Base-by-base conservation (phyloP, 2,113 vertebrate genomes). In the Dasypus novemcinctus region DNA sequence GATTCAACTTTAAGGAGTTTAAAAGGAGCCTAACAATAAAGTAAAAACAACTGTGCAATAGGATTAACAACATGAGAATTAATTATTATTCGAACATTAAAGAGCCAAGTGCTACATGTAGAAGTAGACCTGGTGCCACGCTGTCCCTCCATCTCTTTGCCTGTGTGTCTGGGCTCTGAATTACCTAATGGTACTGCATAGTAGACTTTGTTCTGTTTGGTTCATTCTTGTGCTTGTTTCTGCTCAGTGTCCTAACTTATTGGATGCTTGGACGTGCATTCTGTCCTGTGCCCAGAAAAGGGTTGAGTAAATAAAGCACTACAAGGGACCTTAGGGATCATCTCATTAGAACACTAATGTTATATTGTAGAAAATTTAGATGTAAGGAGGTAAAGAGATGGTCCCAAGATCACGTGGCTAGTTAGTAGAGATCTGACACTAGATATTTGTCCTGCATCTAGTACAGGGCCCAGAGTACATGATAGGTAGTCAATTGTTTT, bases 1-100 rank as follows among this genome's bases (percentile, higher is more conserved):
- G 27, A 93, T 87, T 92, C 43, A 31, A 41, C 84, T 95, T 90
- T 79, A 7, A 80, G 23, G 85, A 96, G 33, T 17, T n/a, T 49
- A 61, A 84, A 94, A 90, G 59, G 80, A 98, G 85, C 57, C 38
- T 33, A 97, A 59, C 66, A 95, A 95, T 93, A 93, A 95, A 93
- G 86, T 63, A 87, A 79, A 79, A 12, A 21, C 18, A 90, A 63
- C 2, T 0, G 5, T 61, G 63, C 0, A 33, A 83, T 87, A 64
- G 64, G n/a, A 97, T 96, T 96, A 95, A 96, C 74, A 66, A 27
- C 2, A 61, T 92, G 57, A 94, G 94, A 96, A 97, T 92, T 93
- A 93, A 80, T 96, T 95, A 87, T 96, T 29, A 94, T 95, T 97
- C 71, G 59, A 86, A 83, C 64, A 6, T 27, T 13, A 75, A 46